phyloP scores from a whole-genome alignment of 2,113 vertebrate species.

The Toxotes jaculatrix region DNA sequence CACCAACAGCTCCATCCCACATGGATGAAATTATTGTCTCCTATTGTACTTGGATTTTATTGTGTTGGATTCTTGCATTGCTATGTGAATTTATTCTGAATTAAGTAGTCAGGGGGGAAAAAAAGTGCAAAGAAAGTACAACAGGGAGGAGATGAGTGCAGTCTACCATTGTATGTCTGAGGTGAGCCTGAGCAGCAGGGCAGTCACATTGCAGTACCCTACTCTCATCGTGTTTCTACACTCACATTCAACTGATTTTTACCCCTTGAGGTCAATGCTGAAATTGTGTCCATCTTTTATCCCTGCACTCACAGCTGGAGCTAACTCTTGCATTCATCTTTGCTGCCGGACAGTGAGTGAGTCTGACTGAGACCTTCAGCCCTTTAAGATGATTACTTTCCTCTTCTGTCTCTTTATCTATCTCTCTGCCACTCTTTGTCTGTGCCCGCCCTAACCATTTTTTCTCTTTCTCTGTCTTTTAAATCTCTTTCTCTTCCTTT shows the following conservation, averaged over 20 bases:
- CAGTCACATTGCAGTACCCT: slow-evolving; percentile 17
- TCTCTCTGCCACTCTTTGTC: slow-evolving; percentile 35
- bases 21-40: not conserved
- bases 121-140: not conserved
- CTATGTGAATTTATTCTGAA: not conserved
- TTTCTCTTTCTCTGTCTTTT: slow-evolving; percentile 9
- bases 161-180: slow-evolving; percentile 11
- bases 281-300: slow-evolving; percentile 70
- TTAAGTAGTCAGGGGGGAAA: not conserved
- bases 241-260: slow-evolving; percentile 53
- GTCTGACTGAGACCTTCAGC: slow-evolving; percentile 72
- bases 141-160: not conserved
- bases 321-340: slow-evolving; percentile 55
- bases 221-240: slow-evolving; percentile 38
- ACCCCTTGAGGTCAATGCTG: slow-evolving; percentile 44
- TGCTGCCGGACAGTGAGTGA: slow-evolving; percentile 66
- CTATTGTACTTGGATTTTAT: not conserved
- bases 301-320: slow-evolving; percentile 53
- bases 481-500: slow-evolving; percentile 12
- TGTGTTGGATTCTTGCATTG: not conserved
- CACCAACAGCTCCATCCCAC: not conserved
- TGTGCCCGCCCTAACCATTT: not conserved
- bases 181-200: slow-evolving; percentile 34
- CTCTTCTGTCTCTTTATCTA: slow-evolving; percentile 61
- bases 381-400: slow-evolving; percentile 74